Evolutionary conservation across 2,797 vertebrate genomes (phyloP).

Genomic region (Morus bassanus): DNA sequence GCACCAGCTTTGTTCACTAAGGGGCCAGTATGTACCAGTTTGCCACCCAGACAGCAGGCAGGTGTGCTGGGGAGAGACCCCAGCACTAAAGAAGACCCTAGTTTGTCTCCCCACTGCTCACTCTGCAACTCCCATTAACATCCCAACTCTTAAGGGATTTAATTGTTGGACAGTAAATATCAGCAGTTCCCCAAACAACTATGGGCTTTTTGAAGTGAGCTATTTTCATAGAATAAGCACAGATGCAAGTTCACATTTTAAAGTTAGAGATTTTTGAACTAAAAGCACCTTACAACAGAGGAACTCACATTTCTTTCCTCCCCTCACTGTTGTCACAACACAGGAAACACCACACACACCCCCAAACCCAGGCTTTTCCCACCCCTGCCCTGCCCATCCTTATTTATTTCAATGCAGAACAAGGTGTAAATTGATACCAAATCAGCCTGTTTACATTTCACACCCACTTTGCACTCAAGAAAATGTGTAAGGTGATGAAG

Average conservation of each 20-base stretch:
- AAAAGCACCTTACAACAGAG: background rate
- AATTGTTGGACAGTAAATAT: accelerated
- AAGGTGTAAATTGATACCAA: background rate
- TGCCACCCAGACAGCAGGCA: background rate
- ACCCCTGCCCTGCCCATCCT: background rate
- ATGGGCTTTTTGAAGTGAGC: accelerated
- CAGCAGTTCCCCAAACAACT: background rate
- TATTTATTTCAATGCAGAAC: background rate
- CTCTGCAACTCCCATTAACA: accelerated
- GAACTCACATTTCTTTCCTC: background rate
- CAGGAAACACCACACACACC: accelerated
- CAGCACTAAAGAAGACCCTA: background rate
- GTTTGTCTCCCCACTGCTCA: background rate
- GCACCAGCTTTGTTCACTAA: background rate
- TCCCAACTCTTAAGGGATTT: background rate
- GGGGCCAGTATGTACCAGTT: background rate
- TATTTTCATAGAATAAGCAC: no score
- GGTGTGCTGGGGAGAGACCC: background rate
- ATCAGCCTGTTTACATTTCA: background rate
- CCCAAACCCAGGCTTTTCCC: background rate
- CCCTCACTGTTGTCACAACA: accelerated
- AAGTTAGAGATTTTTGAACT: background rate
- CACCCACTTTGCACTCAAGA: background rate
- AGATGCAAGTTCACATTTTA: background rate
- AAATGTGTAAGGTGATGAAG: background rate